Conservation (phyloP, 2,113 vertebrate species). For the Oncorhynchus kisutch region DNA sequence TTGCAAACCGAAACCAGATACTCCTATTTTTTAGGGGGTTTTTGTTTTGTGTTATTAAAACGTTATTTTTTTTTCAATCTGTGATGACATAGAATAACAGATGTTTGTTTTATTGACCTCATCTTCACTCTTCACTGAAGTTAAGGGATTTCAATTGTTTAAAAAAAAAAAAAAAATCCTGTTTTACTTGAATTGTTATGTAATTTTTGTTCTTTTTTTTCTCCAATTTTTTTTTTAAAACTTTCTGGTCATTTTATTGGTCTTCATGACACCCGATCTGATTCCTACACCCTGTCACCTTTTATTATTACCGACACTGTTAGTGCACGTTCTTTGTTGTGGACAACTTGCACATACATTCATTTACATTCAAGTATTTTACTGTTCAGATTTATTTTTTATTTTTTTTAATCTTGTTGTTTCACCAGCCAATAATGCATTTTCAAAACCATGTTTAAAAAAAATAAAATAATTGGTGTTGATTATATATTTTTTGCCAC, state of each 20-base stretch:
- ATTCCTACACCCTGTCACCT: slow-evolving; percentile 18
- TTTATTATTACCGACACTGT: slow-evolving; percentile 24
- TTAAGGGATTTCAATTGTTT: neutral
- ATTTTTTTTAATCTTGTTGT: slow-evolving; percentile 18
- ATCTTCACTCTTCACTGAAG: too few relatives aligned
- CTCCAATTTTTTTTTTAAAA: slow-evolving; percentile 24
- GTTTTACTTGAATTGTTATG: too few relatives aligned
- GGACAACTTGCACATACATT: slow-evolving; percentile 44
- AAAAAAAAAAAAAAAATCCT: too few relatives aligned
- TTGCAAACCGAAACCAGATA: too few relatives aligned
- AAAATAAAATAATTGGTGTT: slow-evolving; percentile 35
- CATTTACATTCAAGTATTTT: slow-evolving; percentile 24
- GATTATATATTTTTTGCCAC: slow-evolving; percentile 30
- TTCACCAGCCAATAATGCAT: slow-evolving; percentile 20
- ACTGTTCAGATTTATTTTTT: neutral
- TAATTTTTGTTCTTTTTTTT: neutral
- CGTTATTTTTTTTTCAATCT: too few relatives aligned
- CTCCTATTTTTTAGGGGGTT: too few relatives aligned
- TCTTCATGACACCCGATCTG: too few relatives aligned
- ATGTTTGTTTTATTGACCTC: too few relatives aligned
- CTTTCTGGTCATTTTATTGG: slow-evolving; percentile 26
- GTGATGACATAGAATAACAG: too few relatives aligned
- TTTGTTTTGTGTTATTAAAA: too few relatives aligned
- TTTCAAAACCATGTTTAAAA: slow-evolving; percentile 29
- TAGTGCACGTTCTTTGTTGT: slow-evolving; percentile 31